A percentile compares a stretch with the other conserved stretches of the same genome.
Conservation (phyloP, 2,797 vertebrate species). For the Rhinichthys osculus region DNA sequence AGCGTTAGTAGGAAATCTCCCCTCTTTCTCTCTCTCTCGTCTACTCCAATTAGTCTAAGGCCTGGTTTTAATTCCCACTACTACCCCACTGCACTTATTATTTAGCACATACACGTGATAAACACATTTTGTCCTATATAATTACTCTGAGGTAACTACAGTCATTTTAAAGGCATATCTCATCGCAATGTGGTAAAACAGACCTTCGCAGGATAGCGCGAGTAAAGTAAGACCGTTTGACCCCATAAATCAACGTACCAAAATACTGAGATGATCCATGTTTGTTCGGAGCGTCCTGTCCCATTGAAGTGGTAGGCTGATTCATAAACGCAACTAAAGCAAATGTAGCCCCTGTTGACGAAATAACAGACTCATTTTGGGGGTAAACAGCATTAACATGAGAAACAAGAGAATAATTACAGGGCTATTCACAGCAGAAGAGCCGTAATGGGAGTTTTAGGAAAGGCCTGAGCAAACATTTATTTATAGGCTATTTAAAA, state of each 20-base stretch:
- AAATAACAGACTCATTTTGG: slow-evolving; percentile 7
- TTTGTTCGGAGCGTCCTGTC: background rate
- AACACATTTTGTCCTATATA: slow-evolving; percentile 66
- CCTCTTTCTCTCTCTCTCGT: background rate
- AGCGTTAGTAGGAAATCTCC: background rate
- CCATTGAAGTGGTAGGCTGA: too few species aligned
- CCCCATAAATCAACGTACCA: slow-evolving; percentile 1
- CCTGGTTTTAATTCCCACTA: slow-evolving; percentile 40
- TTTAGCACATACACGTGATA: slow-evolving; percentile 54
- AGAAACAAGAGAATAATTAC: background rate
- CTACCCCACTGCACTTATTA: slow-evolving; percentile 36
- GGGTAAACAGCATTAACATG: slow-evolving; percentile 22
- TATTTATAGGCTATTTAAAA: background rate
- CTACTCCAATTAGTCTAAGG: slow-evolving; percentile 10
- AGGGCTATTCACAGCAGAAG: background rate
- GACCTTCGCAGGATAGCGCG: background rate
- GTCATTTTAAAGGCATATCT: slow-evolving; percentile 38
- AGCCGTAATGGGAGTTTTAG: background rate
- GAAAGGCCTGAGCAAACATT: slow-evolving; percentile 3
- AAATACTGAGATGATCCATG: background rate
- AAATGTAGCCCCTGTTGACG: background rate
- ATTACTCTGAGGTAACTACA: slow-evolving; percentile 43
- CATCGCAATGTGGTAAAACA: slow-evolving; percentile 2
- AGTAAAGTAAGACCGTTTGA: slow-evolving; percentile 4
- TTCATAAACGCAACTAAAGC: too few species aligned